Evolutionary conservation across 2,888 invertebrate species (phyloP).

Genomic region (Tenthredo scrophulariae): DNA sequence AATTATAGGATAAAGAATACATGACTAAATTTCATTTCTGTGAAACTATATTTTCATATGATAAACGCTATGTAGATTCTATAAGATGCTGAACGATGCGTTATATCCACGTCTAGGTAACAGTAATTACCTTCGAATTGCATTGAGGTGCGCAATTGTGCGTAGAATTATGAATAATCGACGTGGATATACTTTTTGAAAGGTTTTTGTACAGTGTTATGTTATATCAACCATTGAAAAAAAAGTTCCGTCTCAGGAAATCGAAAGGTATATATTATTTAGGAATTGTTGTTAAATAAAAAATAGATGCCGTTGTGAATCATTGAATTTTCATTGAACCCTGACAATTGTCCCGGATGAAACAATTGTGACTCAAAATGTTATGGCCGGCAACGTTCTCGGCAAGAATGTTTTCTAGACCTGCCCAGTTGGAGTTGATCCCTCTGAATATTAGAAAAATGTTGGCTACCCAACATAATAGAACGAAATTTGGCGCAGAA

Average conservation of each 20-base stretch:
- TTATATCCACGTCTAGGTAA: neutral
- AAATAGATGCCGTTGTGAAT: neutral
- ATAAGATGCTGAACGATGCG: neutral
- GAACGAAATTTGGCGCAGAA: too few species aligned
- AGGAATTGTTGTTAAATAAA: neutral
- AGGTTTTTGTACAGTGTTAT: conserved; percentile 6
- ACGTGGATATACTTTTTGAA: conserved; percentile 24
- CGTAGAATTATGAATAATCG: conserved; percentile 50
- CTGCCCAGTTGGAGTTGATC: too few species aligned
- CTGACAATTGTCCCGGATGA: neutral
- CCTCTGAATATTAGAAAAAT: too few species aligned
- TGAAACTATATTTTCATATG: conserved; percentile 24
- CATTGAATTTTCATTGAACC: neutral
- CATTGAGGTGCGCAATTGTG: neutral
- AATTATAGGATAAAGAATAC: neutral
- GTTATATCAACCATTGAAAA: neutral
- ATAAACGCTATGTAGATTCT: neutral
- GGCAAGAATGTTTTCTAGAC: too few species aligned
- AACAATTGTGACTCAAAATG: neutral
- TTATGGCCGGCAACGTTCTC: too few species aligned
- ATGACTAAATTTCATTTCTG: conserved; percentile 25
- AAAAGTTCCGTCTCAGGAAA: neutral
- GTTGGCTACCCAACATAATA: too few species aligned
- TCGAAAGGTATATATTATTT: conserved; percentile 1
- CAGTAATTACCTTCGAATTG: neutral